phyloP scores from a whole-genome alignment of 2,113 vertebrate species.

The Tyto alba region DNA sequence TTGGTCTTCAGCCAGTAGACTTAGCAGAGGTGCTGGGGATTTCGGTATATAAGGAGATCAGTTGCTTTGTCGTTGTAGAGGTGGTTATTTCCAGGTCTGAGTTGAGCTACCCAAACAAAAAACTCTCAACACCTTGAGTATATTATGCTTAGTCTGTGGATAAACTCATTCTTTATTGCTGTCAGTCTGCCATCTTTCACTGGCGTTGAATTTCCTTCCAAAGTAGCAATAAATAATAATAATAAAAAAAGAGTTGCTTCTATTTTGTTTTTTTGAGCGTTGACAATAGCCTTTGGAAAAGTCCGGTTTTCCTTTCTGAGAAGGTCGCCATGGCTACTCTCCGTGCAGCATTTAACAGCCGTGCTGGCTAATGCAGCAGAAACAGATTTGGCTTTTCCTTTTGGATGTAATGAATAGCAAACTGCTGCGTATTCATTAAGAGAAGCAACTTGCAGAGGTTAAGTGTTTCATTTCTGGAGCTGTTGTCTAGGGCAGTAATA shows the following conservation, averaged over 20 bases:
- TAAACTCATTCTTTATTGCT: background rate
- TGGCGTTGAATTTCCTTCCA: background rate
- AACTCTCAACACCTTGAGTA: background rate
- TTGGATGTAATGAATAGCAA: constrained; percentile 5
- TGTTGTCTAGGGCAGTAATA: background rate
- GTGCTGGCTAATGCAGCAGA: constrained; percentile 22
- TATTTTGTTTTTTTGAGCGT: background rate
- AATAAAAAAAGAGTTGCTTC: background rate
- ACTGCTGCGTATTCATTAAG: constrained; percentile 18
- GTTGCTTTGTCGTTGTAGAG: background rate
- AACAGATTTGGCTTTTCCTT: constrained; percentile 33
- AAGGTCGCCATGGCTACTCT: background rate
- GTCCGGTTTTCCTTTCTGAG: background rate
- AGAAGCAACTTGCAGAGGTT: constrained; percentile 39
- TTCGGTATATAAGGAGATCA: background rate
- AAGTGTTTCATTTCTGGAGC: constrained; percentile 55
- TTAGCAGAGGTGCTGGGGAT: background rate
- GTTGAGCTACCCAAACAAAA: background rate
- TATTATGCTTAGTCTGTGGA: background rate
- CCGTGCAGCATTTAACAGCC: background rate
- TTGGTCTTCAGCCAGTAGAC: background rate
- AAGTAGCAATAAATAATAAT: background rate
- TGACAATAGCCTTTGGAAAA: constrained; percentile 16
- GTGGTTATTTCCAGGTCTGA: background rate
- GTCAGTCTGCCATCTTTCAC: background rate